A percentile compares a stretch with the other conserved stretches of the same genome.
Conservation (phyloP, 1,140 invertebrate genomes). For the Sycophila sp. region DNA sequence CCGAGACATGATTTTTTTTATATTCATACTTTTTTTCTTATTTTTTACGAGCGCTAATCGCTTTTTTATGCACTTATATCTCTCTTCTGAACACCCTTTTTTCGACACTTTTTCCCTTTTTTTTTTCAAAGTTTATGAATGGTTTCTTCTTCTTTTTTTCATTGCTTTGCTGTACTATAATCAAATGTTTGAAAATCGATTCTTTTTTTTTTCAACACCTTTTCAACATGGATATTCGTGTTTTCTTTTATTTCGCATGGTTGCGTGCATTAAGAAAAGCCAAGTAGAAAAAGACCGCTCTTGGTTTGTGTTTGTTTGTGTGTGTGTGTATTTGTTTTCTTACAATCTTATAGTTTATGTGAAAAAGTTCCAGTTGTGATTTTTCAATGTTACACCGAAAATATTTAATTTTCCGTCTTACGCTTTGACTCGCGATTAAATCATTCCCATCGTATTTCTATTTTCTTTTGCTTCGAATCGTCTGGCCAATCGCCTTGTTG, state of each 20-base stretch:
- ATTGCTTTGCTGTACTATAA: background rate
- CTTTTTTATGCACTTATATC: conserved; percentile 30
- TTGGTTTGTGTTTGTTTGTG: conserved; percentile 7
- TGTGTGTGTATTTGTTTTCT: conserved; percentile 5
- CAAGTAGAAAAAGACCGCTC: conserved; percentile 38
- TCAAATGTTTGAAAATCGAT: too few species aligned
- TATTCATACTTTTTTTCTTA: conserved; percentile 6
- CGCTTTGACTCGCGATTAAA: conserved; percentile 14
- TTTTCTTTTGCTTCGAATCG: background rate
- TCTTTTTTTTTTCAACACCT: background rate
- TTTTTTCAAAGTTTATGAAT: conserved; percentile 33
- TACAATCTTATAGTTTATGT: background rate
- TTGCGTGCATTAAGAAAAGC: conserved; percentile 35
- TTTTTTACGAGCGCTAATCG: conserved; percentile 36
- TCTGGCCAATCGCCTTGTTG: conserved; percentile 12
- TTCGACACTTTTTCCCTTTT: conserved; percentile 22
- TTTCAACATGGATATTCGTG: conserved; percentile 7
- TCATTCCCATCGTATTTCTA: background rate
- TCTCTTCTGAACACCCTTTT: conserved; percentile 10
- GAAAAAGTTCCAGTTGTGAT: conserved; percentile 7
- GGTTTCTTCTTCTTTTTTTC: conserved; percentile 17
- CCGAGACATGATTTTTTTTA: conserved; percentile 24
- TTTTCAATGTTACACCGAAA: conserved; percentile 1
- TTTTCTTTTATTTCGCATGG: conserved; percentile 5
- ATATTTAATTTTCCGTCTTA: background rate